Conservation (phyloP, 2,888 invertebrate species). For the Protophormia terraenovae region DNA sequence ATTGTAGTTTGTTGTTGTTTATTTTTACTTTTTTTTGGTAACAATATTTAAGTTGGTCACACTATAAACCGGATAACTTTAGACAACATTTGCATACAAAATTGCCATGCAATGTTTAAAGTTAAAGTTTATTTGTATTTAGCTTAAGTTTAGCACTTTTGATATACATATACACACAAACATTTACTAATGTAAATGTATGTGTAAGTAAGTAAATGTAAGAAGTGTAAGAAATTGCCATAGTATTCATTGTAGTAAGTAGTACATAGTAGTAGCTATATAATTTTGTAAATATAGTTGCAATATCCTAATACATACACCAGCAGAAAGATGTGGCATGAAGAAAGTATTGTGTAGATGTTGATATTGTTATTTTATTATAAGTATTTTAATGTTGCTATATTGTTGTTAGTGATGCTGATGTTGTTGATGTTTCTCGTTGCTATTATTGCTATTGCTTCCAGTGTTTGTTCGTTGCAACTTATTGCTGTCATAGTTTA, state of each 20-base stretch:
- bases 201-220: neutral
- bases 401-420: slow-evolving; percentile 13
- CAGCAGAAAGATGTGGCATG: neutral
- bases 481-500: slow-evolving; percentile 28
- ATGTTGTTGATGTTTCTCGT: neutral
- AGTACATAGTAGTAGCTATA: slow-evolving; percentile 1
- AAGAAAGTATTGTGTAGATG: neutral
- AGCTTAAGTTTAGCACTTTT: slow-evolving; percentile 4
- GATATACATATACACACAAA: neutral
- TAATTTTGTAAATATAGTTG: neutral
- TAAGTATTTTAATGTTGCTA: slow-evolving; percentile 33
- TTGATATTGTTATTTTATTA: slow-evolving; percentile 38
- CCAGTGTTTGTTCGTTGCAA: slow-evolving; percentile 9
- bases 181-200: neutral
- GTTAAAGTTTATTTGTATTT: slow-evolving; percentile 38
- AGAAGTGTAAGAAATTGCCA: neutral
- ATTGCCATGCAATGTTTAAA: slow-evolving; percentile 53
- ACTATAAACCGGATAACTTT: slow-evolving; percentile 67
- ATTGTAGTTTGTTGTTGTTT: neutral
- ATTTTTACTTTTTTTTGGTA: neutral
- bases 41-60: slow-evolving; percentile 32
- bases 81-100: slow-evolving; percentile 66
- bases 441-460: slow-evolving; percentile 1
- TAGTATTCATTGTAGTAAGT: neutral
- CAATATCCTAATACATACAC: neutral